Evolutionary conservation across 2,888 invertebrate species (phyloP).

Genomic region (Orthosia incerta): DNA sequence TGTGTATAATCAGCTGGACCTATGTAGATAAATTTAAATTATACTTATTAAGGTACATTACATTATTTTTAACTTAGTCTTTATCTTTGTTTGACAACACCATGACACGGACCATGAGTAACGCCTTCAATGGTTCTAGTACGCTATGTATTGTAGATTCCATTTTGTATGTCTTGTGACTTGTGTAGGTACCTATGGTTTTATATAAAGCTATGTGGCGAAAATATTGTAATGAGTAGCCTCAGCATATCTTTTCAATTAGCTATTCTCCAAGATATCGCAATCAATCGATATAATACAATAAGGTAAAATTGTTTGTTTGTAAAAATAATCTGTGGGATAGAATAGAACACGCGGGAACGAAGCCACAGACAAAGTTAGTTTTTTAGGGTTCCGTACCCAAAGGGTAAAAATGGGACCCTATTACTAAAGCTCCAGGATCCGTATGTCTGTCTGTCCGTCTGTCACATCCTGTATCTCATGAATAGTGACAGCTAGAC

Average conservation of each 20-base stretch:
- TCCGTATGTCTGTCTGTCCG: too few relatives aligned
- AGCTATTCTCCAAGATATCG: not conserved
- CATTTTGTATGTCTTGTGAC: not conserved
- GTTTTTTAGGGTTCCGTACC: too few relatives aligned
- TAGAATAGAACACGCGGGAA: too few relatives aligned
- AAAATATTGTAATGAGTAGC: not conserved
- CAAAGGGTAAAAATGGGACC: too few relatives aligned
- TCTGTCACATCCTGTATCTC: too few relatives aligned
- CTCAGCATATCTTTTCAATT: not conserved
- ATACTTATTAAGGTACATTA: not conserved
- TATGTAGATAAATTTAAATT: slow-evolving; percentile 13
- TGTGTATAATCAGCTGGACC: slow-evolving; percentile 19
- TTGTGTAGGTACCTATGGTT: not conserved
- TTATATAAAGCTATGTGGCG: not conserved
- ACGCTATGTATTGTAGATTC: not conserved
- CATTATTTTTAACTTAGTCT: slow-evolving; percentile 6
- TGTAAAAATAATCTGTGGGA: too few relatives aligned
- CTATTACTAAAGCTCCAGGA: too few relatives aligned
- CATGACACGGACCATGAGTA: too few relatives aligned
- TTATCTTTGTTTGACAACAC: slow-evolving; percentile 21
- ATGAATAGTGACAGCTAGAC: too few relatives aligned
- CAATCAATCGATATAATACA: too few relatives aligned
- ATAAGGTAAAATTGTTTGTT: too few relatives aligned
- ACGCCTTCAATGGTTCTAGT: not conserved
- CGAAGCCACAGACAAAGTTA: too few relatives aligned